Evolutionary conservation across 2,797 vertebrate species (phyloP), one percentile per base, ranked within the genome.

Genomic region (Crocidura indochinensis): DNA sequence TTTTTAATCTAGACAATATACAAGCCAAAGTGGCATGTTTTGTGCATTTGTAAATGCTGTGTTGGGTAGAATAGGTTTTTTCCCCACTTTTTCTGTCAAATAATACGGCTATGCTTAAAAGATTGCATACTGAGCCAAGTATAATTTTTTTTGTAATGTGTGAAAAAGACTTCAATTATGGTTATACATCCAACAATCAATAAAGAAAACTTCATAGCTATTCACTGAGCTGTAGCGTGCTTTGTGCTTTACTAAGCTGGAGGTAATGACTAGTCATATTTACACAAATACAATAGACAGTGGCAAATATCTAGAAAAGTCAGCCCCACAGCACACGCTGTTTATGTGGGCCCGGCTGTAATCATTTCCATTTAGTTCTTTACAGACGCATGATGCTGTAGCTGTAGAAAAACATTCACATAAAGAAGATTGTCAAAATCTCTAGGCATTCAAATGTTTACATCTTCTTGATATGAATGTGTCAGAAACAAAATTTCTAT

Each of bases 101-200:
- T 97, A 98, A 98, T 98, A 98, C 97, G 98, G 97, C 98, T 97
- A 96, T 98, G 97, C 97, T 98, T 98, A 98, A 99, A 98, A 98
- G 97, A 94, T 99, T 99, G 99, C 99, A 98, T 99, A 99, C 99
- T 99, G 99, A 99, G 99, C 99, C 99, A 99, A 98, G 97, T 98
- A 98, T 98, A 98, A 97, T 98, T 98, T 98, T 98, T 98, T 98
- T 99, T 98, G 98, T 98, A 98, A 98, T 98, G 97, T 98, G 98
- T 98, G 98, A 98, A 97, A 98, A 98, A 98, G 97, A 98, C 95
- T 88, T 91, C 96, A 97, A 97, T 97, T 97, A 98, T 68, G 98
- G 97, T 98, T 98, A 97, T 93, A 97, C 96, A 97, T 97, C 98
- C 98, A 99, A 98, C 98, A 98, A 99, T 98, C 98, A 99, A 99